These are phyloP conservation scores for Ispidina picta DNA, from an alignment of 2,797 vertebrate species.

Conservation along the genomic window DNA sequence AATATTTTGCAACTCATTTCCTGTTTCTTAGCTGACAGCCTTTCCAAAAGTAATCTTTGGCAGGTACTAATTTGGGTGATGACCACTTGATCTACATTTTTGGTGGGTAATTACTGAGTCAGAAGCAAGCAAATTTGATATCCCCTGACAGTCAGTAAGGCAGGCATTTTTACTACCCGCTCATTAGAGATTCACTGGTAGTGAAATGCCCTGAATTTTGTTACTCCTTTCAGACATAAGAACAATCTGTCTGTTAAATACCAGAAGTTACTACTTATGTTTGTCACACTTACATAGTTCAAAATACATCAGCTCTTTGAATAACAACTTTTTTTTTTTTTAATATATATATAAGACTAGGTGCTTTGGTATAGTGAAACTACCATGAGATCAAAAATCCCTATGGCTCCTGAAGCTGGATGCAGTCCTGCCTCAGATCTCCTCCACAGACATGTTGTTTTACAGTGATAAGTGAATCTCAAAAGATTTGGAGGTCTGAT, in stretches of 20 bases:
- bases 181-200: constrained; percentile 77
- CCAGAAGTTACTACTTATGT: constrained; percentile 53
- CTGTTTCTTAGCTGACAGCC: constrained; percentile 76
- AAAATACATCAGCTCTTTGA: constrained; percentile 1
- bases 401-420: not conserved
- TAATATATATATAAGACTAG: not conserved
- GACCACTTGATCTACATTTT: constrained; percentile 83
- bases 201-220: constrained; percentile 75
- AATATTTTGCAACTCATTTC: constrained; percentile 77
- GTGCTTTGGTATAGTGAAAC: not conserved
- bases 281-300: constrained; percentile 19
- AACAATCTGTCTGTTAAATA: constrained; percentile 68
- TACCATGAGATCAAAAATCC: not conserved
- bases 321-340: not conserved
- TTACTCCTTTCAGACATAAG: constrained; percentile 66
- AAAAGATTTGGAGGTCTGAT: constrained; percentile 8
- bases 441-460: not conserved
- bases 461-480: not conserved
- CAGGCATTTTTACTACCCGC: constrained; percentile 73
- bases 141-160: constrained; percentile 78
- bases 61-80: constrained; percentile 84
- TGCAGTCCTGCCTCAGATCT: not conserved
- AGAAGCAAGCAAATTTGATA: constrained; percentile 79
- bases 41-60: constrained; percentile 76
- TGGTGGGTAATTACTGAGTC: constrained; percentile 82